Evolutionary conservation across 1,140 invertebrate species (phyloP).

Genomic region (Eufriesea mexicana): DNA sequence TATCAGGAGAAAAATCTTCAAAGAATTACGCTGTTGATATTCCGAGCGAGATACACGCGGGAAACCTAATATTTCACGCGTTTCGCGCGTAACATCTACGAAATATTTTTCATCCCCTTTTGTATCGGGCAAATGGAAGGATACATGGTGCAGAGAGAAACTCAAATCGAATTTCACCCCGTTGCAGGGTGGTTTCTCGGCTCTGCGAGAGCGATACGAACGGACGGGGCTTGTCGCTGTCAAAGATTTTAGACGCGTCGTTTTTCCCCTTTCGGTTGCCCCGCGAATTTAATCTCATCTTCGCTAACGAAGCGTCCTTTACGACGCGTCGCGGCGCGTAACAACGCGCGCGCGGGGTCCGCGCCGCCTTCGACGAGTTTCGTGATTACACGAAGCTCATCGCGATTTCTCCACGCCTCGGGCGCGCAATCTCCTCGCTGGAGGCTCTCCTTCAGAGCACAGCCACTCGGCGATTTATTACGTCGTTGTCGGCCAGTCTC

Average conservation of each 20-base stretch:
- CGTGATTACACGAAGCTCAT: slow-evolving; percentile 24
- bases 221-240: background rate
- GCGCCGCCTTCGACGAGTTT: slow-evolving; percentile 11
- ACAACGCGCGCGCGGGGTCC: background rate
- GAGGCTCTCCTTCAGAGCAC: background rate
- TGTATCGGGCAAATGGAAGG: too few relatives aligned
- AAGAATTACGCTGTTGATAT: background rate
- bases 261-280: background rate
- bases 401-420: slow-evolving; percentile 1
- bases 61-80: too few relatives aligned
- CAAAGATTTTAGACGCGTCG: background rate
- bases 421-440: background rate
- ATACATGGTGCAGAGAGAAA: too few relatives aligned
- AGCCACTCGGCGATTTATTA: slow-evolving; percentile 25
- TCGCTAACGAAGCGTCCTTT: slow-evolving; percentile 15
- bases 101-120: too few relatives aligned
- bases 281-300: slow-evolving; percentile 7
- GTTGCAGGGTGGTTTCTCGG: background rate
- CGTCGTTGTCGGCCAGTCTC: background rate
- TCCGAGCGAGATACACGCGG: background rate
- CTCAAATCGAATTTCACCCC: background rate
- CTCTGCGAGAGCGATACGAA: background rate
- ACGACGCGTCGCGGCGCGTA: slow-evolving; percentile 1
- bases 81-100: too few relatives aligned
- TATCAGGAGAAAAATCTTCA: background rate